Evolutionary conservation across 2,797 vertebrate species (phyloP).

Genomic region (Bufotes viridis): DNA sequence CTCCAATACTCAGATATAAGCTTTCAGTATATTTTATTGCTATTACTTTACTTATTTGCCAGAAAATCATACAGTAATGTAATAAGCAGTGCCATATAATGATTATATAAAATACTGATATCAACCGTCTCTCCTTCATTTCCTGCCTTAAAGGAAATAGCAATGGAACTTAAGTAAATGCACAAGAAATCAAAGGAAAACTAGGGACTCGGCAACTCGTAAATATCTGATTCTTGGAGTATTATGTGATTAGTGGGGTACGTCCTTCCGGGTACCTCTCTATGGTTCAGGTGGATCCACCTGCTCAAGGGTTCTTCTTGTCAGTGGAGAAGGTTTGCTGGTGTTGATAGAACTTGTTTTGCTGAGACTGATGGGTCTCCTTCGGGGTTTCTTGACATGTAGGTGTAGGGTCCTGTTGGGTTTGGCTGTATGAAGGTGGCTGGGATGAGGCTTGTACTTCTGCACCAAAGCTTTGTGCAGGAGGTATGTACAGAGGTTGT

Average conservation of each 20-base stretch:
- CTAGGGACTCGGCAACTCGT: not conserved
- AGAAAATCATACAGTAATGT: not conserved
- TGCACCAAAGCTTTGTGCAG: not conserved
- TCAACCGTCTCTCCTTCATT: too few species aligned
- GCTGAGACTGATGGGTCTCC: not conserved
- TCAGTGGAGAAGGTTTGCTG: constrained; percentile 12
- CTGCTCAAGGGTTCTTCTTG: constrained; percentile 36
- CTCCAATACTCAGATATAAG: not conserved
- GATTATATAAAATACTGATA: not conserved
- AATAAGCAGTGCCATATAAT: not conserved
- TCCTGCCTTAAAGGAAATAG: not conserved
- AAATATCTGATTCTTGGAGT: not conserved
- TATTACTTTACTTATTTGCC: not conserved
- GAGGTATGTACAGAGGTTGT: constrained; percentile 1
- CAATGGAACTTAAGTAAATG: not conserved
- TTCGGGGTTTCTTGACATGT: not conserved
- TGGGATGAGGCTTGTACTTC: not conserved
- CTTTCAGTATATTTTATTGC: not conserved
- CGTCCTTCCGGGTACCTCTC: not conserved
- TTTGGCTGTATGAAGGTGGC: constrained; percentile 27
- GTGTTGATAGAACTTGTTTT: constrained; percentile 23
- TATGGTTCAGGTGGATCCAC: not conserved
- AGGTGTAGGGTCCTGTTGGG: not conserved
- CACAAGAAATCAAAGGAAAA: not conserved
- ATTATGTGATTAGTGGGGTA: not conserved